phyloP scores from a whole-genome alignment of 37 sponge, comb jelly and placozoan genomes.

The Tethya wilhelma region DNA sequence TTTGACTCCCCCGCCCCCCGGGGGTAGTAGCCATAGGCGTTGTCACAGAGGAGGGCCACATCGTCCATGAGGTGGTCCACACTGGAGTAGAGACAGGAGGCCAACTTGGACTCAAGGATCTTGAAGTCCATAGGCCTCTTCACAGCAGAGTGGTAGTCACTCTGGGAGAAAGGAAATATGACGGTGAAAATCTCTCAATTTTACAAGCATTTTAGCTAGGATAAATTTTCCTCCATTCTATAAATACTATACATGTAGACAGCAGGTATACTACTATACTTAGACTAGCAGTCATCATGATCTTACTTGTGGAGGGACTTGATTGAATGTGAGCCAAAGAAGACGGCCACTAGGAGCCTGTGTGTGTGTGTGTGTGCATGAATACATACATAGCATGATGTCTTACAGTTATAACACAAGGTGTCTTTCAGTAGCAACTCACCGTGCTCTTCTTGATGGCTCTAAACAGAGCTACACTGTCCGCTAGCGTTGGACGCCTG shows the following conservation, averaged over 20 bases:
- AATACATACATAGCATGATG: too few species aligned
- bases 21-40: slow-evolving; percentile 42
- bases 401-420: background rate
- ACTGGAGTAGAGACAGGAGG: background rate
- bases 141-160: slow-evolving; percentile 42
- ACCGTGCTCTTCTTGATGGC: slow-evolving; percentile 28
- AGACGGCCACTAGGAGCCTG: slow-evolving; percentile 31
- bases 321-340: slow-evolving; percentile 29
- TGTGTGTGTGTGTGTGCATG: background rate
- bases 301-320: slow-evolving; percentile 2
- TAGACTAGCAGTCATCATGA: background rate
- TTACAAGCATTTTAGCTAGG: background rate
- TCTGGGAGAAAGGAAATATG: background rate
- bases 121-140: slow-evolving; percentile 68
- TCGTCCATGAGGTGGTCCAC: slow-evolving; percentile 37
- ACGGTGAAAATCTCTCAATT: slow-evolving; percentile 8
- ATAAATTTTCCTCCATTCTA: too few species aligned
- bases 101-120: slow-evolving; percentile 32
- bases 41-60: slow-evolving; percentile 31
- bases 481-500: slow-evolving; percentile 6
- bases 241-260: too few species aligned
- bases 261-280: too few species aligned
- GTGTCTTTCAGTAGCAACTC: background rate
- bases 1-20: slow-evolving; percentile 8
- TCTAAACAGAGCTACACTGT: background rate